Evolutionary conservation across 92 coral and sea anemone species (phyloP).

Genomic region (Nematostella vectensis): DNA sequence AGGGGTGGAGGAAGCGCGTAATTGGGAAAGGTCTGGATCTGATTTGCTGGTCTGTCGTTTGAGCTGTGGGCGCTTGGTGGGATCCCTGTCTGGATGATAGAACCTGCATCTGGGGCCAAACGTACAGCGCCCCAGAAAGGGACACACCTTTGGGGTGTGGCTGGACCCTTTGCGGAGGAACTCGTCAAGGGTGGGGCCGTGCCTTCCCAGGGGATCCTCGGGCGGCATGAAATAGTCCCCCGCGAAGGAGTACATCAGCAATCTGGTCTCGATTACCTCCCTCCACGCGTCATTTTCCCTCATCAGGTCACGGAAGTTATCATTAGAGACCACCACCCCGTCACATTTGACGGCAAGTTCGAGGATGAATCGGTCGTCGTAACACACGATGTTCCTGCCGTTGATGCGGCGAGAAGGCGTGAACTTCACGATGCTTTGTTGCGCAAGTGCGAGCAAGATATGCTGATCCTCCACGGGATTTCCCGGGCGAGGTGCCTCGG

Average conservation of each 20-base stretch:
- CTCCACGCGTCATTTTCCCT: conserved; percentile 69
- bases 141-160: conserved; percentile 68
- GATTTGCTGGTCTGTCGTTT: conserved; percentile 1
- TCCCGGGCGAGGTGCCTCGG: conserved; percentile 46
- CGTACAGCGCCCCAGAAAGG: conserved; percentile 75
- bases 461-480: conserved; percentile 56
- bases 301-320: conserved; percentile 70
- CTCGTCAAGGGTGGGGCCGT: conserved; percentile 81
- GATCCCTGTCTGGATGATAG: conserved; percentile 90
- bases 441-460: conserved; percentile 41
- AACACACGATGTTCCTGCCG: conserved; percentile 76
- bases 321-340: conserved; percentile 94
- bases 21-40: neutral
- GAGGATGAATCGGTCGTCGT: conserved; percentile 80
- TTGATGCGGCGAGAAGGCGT: conserved; percentile 71
- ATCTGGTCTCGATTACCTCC: conserved; percentile 75
- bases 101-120: conserved; percentile 81
- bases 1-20: neutral
- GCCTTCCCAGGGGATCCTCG: conserved; percentile 88
- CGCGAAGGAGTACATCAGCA: conserved; percentile 75
- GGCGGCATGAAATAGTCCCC: conserved; percentile 87
- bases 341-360: conserved; percentile 54
- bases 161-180: conserved; percentile 82
- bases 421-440: conserved; percentile 38
- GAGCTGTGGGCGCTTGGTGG: conserved; percentile 27